A percentile compares a stretch with the other conserved stretches of the same genome.
Evolutionary conservation across 2,888 invertebrate genomes (phyloP).

Genomic region (Amphipoea lucens): DNA sequence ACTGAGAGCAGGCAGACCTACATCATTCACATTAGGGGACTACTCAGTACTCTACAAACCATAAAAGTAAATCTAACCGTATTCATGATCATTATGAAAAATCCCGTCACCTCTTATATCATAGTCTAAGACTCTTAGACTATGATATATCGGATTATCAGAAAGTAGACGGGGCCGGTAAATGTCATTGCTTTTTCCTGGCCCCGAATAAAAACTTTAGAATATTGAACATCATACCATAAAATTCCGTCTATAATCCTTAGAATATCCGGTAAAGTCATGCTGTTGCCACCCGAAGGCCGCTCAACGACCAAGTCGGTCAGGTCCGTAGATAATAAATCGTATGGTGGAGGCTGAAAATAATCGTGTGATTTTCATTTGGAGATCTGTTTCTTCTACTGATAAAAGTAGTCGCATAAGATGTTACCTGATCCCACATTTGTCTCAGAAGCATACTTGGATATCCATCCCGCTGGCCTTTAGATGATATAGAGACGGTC

Average conservation of each 20-base stretch:
- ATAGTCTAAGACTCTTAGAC: no score
- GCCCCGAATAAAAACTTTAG: neutral
- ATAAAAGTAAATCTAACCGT: no score
- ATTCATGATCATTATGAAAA: no score
- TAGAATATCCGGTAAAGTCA: constrained; percentile 80
- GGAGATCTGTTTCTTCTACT: neutral
- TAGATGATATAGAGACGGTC: constrained; percentile 83
- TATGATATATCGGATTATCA: neutral
- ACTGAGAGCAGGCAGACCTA: no score
- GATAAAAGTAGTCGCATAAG: neutral
- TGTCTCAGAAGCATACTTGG: constrained; percentile 83
- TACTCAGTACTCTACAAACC: no score
- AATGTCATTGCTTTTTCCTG: neutral
- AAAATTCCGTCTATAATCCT: constrained; percentile 84
- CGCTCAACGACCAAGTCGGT: constrained; percentile 66
- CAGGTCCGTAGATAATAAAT: constrained; percentile 79
- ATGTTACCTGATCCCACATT: constrained; percentile 85
- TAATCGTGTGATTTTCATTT: constrained; percentile 9
- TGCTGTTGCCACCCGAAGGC: constrained; percentile 75
- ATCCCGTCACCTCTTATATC: no score
- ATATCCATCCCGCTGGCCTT: constrained; percentile 86
- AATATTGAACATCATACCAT: constrained; percentile 74
- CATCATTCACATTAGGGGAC: no score
- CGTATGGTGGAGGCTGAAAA: constrained; percentile 84
- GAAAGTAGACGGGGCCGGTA: neutral